Conservation (phyloP, 1,140 invertebrate species). For the Nilaparvata lugens region DNA sequence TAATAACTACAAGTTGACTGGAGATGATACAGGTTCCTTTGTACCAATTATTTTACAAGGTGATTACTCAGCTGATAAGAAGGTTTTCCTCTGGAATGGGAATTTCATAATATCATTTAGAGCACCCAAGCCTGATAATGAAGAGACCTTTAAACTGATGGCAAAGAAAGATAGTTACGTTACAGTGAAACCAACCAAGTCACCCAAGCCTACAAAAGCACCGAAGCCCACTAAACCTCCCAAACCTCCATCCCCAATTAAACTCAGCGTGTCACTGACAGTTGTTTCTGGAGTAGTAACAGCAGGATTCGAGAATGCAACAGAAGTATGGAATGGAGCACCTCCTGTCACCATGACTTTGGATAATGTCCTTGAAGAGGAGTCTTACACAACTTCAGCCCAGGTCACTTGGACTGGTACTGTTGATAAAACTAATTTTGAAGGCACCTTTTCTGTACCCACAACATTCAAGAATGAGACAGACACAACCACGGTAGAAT, state of each 20-base stretch:
- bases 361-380: slow-evolving; percentile 10
- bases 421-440: not conserved
- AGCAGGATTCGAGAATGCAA: slow-evolving; percentile 7
- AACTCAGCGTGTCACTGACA: slow-evolving; percentile 1
- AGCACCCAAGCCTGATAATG: not conserved
- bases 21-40: no score
- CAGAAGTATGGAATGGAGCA: slow-evolving; percentile 9
- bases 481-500: not conserved
- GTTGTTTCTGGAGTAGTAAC: not conserved
- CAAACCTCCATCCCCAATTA: slow-evolving; percentile 5
- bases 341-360: slow-evolving; percentile 12
- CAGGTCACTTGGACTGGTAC: slow-evolving; percentile 4
- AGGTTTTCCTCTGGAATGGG: slow-evolving; percentile 6
- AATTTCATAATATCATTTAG: slow-evolving; percentile 5
- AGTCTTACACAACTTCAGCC: slow-evolving; percentile 1
- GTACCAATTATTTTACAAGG: slow-evolving; percentile 5
- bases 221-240: not conserved
- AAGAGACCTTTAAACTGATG: no score
- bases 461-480: not conserved
- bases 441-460: slow-evolving; percentile 8
- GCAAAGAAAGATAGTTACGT: not conserved
- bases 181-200: not conserved
- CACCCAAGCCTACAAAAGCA: not conserved
- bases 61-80: slow-evolving; percentile 2
- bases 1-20: no score